phyloP scores from a whole-genome alignment of 2,113 vertebrate genomes.

The Pagrus major region DNA sequence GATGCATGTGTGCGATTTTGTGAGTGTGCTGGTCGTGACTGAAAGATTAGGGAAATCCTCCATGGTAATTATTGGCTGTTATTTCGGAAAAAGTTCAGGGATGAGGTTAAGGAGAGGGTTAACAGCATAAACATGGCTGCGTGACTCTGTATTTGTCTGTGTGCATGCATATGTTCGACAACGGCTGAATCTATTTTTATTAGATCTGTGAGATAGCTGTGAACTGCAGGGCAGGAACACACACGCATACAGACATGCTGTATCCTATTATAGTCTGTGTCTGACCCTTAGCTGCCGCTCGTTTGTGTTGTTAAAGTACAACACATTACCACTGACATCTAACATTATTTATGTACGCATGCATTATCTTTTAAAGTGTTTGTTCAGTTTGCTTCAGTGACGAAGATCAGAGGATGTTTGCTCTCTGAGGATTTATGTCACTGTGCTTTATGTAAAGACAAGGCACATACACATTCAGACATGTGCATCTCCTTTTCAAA shows the following conservation, averaged over 20 bases:
- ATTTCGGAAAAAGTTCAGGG: conserved; percentile 1
- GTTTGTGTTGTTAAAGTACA: not conserved
- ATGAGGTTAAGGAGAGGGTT: conserved; percentile 8
- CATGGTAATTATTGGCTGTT: conserved; percentile 3
- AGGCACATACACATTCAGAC: not conserved
- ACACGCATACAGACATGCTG: not conserved
- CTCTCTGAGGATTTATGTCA: not conserved
- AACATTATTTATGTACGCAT: not conserved
- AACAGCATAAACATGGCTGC: not conserved
- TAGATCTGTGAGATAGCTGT: not conserved
- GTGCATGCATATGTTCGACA: not conserved
- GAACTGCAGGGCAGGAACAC: conserved; percentile 16
- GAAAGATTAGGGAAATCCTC: conserved; percentile 9
- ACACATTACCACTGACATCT: not conserved
- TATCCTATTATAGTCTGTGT: conserved; percentile 6
- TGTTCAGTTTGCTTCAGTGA: not conserved
- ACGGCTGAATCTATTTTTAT: conserved; percentile 9
- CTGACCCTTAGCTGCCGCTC: not conserved
- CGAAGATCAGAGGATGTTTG: not conserved
- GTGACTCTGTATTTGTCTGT: not conserved
- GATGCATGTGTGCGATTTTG: not conserved
- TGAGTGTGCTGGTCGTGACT: not conserved
- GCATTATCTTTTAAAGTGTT: not conserved
- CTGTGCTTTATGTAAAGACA: not conserved
- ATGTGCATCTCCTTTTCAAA: not conserved